Percentiles rank a stretch among this genome's conserved stretches.
phyloP scores from a whole-genome alignment of 2,113 vertebrate species.

The Rhombomys opimus region DNA sequence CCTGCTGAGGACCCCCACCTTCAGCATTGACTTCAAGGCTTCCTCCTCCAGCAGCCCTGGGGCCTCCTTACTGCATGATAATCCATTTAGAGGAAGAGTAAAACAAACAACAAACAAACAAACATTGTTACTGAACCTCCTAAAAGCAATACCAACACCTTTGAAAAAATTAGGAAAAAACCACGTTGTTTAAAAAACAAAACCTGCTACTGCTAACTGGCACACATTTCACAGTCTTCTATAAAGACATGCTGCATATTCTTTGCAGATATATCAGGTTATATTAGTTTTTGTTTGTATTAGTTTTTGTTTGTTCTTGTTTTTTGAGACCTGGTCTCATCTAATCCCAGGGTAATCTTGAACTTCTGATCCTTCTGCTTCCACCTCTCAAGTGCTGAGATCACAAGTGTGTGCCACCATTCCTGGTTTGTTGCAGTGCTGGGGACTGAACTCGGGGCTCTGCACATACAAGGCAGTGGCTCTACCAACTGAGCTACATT shows the following conservation, averaged over 20 bases:
- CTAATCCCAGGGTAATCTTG: not conserved
- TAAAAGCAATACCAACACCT: not conserved
- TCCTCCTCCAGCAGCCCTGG: not conserved
- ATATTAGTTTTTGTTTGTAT: too few species aligned
- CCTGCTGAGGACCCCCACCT: not conserved
- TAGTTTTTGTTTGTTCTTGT: not conserved
- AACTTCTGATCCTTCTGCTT: not conserved
- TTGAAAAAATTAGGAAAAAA: conserved; percentile 22
- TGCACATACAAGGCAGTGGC: not conserved
- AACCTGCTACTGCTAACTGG: not conserved
- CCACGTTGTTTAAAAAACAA: conserved; percentile 4
- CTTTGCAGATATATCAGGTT: conserved; percentile 46
- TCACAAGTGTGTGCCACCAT: not conserved
- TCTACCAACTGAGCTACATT: not conserved
- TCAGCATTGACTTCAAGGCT: not conserved
- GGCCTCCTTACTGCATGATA: not conserved
- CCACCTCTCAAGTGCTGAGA: not conserved
- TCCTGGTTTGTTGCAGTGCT: not conserved
- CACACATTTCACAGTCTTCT: not conserved
- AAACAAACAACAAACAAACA: not conserved
- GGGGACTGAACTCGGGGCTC: not conserved
- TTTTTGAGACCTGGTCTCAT: not conserved
- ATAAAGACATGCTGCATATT: not conserved
- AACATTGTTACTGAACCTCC: conserved; percentile 7
- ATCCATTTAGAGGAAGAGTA: conserved; percentile 22